Evolutionary conservation across 2,888 invertebrate species (phyloP).

Genomic region (Calephelis perditalis): DNA sequence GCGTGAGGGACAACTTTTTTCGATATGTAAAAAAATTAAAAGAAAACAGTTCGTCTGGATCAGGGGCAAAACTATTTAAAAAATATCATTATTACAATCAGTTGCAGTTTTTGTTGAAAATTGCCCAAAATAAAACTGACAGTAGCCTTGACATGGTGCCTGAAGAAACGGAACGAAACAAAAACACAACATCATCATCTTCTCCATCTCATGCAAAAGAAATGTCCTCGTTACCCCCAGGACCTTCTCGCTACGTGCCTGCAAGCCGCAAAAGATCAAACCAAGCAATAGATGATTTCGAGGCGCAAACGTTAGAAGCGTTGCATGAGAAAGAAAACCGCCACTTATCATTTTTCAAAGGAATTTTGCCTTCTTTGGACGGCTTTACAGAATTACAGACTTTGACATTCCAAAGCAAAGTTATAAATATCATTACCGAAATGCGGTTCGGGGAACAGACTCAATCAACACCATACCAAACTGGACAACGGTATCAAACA

Average conservation of each 20-base stretch:
- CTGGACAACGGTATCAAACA: conserved; percentile 6
- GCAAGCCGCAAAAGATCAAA: conserved; percentile 26
- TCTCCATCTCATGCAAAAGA: conserved; percentile 20
- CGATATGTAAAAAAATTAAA: conserved; percentile 32
- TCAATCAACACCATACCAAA: conserved; percentile 21
- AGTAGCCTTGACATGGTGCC: conserved; percentile 28
- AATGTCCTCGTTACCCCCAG: conserved; percentile 24
- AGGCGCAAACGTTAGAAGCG: conserved; percentile 30
- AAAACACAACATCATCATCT: conserved; percentile 29
- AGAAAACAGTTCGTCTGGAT: conserved; percentile 34
- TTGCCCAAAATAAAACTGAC: conserved; percentile 29
- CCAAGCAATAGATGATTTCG: conserved; percentile 22
- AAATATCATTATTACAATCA: conserved; percentile 32
- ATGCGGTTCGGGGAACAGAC: conserved; percentile 10
- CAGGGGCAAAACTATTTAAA: conserved; percentile 32
- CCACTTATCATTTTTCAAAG: conserved; percentile 35
- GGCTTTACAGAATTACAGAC: conserved; percentile 33
- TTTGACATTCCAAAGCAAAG: conserved; percentile 28
- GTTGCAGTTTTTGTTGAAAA: conserved; percentile 29
- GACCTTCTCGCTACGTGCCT: conserved; percentile 29
- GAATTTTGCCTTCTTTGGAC: conserved; percentile 34
- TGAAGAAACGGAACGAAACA: conserved; percentile 30
- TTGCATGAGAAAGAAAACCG: conserved; percentile 32
- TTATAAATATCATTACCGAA: conserved; percentile 25
- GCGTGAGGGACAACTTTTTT: conserved; percentile 32